These are phyloP conservation scores for Aphidius colemani DNA, from an alignment of 2,888 invertebrate genomes.

Conservation along the genomic window DNA sequence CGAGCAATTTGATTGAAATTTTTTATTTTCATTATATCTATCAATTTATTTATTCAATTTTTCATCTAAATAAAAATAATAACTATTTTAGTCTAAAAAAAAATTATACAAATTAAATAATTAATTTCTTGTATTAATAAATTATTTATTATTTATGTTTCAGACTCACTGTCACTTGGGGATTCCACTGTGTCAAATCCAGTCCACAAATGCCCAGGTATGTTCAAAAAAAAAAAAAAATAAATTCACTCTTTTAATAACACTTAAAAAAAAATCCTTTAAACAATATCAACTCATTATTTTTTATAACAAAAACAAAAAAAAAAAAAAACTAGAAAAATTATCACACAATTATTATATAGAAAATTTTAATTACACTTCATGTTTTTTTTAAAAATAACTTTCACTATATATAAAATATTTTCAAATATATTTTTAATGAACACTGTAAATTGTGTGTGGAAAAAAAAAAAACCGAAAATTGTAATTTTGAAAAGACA, in stretches of 20 bases:
- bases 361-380: too few relatives aligned
- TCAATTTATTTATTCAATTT: neutral
- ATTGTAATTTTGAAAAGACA: neutral
- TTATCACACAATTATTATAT: neutral
- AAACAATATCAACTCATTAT: neutral
- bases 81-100: neutral
- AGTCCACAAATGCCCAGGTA: slow-evolving; percentile 33
- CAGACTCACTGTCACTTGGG: slow-evolving; percentile 54
- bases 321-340: slow-evolving; percentile 1
- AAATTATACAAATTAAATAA: neutral
- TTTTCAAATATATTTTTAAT: too few relatives aligned
- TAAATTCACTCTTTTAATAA: slow-evolving; percentile 7
- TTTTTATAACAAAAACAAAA: too few relatives aligned
- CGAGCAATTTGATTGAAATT: slow-evolving; percentile 20
- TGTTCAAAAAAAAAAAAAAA: slow-evolving; percentile 21
- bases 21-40: slow-evolving; percentile 14
- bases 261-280: neutral
- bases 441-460: too few relatives aligned
- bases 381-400: neutral
- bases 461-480: neutral
- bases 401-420: too few relatives aligned
- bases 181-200: slow-evolving; percentile 45
- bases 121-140: neutral
- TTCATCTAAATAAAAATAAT: neutral
- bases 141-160: slow-evolving; percentile 1